These are phyloP conservation scores for Sterrhoptilus dennistouni DNA, from an alignment of 2,113 vertebrate genomes.

Conservation along the genomic window DNA sequence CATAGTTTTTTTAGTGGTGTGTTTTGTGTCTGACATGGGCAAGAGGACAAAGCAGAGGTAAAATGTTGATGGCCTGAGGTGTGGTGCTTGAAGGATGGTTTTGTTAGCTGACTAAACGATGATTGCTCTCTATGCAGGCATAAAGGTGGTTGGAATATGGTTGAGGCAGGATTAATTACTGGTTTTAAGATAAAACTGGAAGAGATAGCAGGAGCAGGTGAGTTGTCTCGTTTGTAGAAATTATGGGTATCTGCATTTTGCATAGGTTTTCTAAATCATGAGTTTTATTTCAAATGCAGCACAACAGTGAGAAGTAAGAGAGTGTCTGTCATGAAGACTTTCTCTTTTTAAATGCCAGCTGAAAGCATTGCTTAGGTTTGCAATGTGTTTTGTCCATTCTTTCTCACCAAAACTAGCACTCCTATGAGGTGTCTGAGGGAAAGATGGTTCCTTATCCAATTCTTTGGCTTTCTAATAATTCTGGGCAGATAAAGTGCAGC, in stretches of 20 bases:
- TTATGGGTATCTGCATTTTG: neutral
- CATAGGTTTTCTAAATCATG: neutral
- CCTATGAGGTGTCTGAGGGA: neutral
- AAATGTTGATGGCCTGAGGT: neutral
- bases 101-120: neutral
- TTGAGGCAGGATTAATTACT: neutral
- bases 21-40: neutral
- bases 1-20: neutral
- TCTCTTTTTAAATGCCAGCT: neutral
- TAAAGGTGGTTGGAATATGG: neutral
- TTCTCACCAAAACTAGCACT: neutral
- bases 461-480: neutral
- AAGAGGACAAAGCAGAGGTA: neutral
- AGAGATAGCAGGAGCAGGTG: neutral
- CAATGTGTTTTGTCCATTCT: rapidly evolving
- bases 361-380: neutral
- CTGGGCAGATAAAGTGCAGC: rapidly evolving
- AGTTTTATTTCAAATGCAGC: neutral
- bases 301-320: neutral
- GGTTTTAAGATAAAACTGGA: neutral
- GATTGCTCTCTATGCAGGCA: neutral
- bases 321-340: neutral
- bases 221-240: neutral
- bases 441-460: neutral
- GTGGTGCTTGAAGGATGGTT: neutral